Conservation (phyloP, 2,113 vertebrate species). For the Motacilla tschutschensis region DNA sequence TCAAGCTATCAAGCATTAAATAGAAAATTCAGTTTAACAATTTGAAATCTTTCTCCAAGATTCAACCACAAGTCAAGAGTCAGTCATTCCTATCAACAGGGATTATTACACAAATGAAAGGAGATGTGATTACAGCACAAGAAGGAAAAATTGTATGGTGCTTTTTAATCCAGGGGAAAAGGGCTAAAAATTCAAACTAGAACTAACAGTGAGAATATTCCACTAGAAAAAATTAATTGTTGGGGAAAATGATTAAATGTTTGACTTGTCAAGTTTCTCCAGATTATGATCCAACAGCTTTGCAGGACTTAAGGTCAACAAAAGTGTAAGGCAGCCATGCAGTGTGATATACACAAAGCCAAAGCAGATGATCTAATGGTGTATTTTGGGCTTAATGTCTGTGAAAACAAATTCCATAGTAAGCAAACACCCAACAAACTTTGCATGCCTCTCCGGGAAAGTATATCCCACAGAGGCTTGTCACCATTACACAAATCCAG, state of each 20-base stretch:
- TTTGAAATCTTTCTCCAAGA: not conserved
- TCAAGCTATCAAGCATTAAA: not conserved
- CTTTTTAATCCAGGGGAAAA: not conserved
- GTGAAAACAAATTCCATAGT: not conserved
- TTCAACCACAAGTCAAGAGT: not conserved
- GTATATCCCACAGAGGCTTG: constrained; percentile 68
- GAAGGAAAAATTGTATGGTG: not conserved
- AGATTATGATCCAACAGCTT: not conserved
- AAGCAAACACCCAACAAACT: constrained; percentile 66
- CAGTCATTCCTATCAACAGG: not conserved
- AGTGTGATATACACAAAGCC: not conserved
- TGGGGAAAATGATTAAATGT: not conserved
- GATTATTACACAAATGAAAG: not conserved
- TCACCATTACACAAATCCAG: constrained; percentile 69
- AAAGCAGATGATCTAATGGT: not conserved
- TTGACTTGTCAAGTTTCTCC: not conserved
- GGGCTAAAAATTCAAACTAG: not conserved
- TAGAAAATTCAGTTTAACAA: not conserved
- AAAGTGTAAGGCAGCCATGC: not conserved
- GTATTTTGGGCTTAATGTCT: not conserved
- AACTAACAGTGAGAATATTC: not conserved
- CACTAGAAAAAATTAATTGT: not conserved
- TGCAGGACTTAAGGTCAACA: constrained; percentile 9
- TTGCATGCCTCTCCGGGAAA: constrained; percentile 72
- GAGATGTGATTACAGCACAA: not conserved